Base-by-base conservation (phyloP, 2,797 vertebrate species). In the Avahi laniger region DNA sequence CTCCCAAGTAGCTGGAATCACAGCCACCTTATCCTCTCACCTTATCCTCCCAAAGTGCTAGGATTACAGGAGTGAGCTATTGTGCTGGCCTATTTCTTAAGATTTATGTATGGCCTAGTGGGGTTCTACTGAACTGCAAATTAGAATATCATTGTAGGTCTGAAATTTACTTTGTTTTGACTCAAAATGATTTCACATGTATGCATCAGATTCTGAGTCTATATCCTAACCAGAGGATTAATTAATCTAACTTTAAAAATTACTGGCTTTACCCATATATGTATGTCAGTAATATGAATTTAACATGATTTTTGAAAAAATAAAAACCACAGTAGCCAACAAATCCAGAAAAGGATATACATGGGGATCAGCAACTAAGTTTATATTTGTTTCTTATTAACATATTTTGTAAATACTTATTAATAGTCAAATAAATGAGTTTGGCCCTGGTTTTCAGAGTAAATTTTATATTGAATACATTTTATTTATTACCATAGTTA, bases 191-290 rank as follows among this genome's bases (percentile, higher is more conserved):
- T 89, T 92, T 50, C 70, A 18, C 12, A 7, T 86, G 22, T 78
- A 1, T 84, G 7, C 57, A 73, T 70, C 43, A 87, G 43, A 59
- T 78, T 80, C 59, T 4, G 41, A 78, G 14, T 35, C 70, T 84
- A 28, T n/a, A 87, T 82, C 24, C 28, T 79, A 93, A 89, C 2
- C 24, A 67, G 33, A 41, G 50, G 33, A 88, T 90, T 88, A 84
- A 65, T 84, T 89, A 54, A 72, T 50, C 41, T 76, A 94, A 69
- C 33, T 85, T 96, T 72, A 93, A 93, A 95, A 95, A 46, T 43
- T 6, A 87, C 0, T 30, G 2, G 0, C 28, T 90, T 92, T 54
- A 54, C 10, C 17, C 30, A 63, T n/a, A 75, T 17, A 38, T 46
- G 10, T 75, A 82, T 59, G 52, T 6, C 86, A 89, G 83, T 84